Base-by-base conservation (phyloP, 23 tunicate species). In the Styela plicata region DNA sequence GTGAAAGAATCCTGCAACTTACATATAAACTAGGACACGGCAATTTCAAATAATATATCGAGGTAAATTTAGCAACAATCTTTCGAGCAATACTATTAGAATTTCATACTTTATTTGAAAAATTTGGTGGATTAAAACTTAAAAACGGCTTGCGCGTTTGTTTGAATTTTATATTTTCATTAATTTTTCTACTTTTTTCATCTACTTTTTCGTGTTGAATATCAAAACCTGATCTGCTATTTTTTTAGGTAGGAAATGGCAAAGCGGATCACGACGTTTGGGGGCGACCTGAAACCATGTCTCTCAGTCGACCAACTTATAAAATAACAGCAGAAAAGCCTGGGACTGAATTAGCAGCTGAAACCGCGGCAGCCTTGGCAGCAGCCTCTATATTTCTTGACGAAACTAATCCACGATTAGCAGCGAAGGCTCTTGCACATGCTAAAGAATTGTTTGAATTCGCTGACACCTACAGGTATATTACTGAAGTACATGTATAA, bases 301-400 rank as follows among this genome's bases (percentile, higher is more conserved):
- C 79, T 27, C 30, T 34, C 23, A 53, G 74, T 65, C 65, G 97
- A 63, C 74, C 80, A 26, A 74, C 74, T 34, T 67, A 92, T 52
- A 25, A 35, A 52, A 64, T 92, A 25, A 84, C 77, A 1, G 28
- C 25, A 28, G 86, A 87, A 26, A 74, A 80, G 3, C 86, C 86
- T n/a, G 97, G 97, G 75, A 87, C 83, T 10, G 97, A 92, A 2
- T 29, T 92, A 22, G 82, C 97, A 5, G 92, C 86, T 22, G 91
- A 92, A 88, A 84, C 83, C 74, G 85, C 89, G 36, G 91, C 91
- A 5, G 79, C 89, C 20, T 74, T 92, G 24, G 91, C 97, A 27
- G 88, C 97, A 0, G 86, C 97, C n/a, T 84, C 91, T 22, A 78
- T 87, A 5, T 85, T 70, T 3, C 82, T 91, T 63, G 30, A 69